Conservation (phyloP, 1,140 invertebrate genomes). For the Drosophila lowei region DNA sequence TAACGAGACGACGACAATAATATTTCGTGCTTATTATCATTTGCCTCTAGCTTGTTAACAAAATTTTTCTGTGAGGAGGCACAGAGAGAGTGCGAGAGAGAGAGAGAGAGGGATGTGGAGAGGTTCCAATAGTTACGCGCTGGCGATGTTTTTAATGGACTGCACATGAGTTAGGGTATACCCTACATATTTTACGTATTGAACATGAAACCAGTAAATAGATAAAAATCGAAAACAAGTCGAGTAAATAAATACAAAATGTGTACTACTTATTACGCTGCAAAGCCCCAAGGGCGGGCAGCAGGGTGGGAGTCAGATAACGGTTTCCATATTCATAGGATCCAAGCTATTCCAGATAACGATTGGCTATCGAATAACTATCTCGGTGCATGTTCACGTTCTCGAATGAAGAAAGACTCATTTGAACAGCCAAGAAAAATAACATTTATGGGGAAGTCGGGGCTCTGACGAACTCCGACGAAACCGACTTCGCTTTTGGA, state of each 20-base stretch:
- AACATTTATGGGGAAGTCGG: no score
- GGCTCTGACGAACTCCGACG: no score
- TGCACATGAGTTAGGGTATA: neutral
- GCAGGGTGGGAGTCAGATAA: slow-evolving; percentile 25
- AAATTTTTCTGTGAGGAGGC: slow-evolving; percentile 11
- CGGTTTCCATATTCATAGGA: slow-evolving; percentile 13
- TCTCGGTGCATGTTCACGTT: slow-evolving; percentile 7
- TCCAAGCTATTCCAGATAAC: slow-evolving; percentile 6
- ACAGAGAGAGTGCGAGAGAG: slow-evolving; percentile 6
- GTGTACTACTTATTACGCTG: slow-evolving; percentile 22
- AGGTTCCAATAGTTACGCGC: slow-evolving; percentile 16
- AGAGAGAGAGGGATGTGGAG: neutral
- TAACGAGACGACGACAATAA: slow-evolving; percentile 33
- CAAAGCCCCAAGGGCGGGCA: slow-evolving; percentile 11
- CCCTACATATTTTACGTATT: neutral
- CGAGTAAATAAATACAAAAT: slow-evolving; percentile 41
- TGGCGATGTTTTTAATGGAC: slow-evolving; percentile 31
- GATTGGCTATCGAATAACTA: neutral
- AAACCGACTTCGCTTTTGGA: no score
- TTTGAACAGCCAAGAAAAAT: neutral
- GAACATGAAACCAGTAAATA: neutral
- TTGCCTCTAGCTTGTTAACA: slow-evolving; percentile 47
- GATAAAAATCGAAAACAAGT: slow-evolving; percentile 16
- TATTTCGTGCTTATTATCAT: slow-evolving; percentile 63
- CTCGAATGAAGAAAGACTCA: neutral